Conservation (phyloP, 2,888 invertebrate genomes). For the Eupithecia abbreviata region DNA sequence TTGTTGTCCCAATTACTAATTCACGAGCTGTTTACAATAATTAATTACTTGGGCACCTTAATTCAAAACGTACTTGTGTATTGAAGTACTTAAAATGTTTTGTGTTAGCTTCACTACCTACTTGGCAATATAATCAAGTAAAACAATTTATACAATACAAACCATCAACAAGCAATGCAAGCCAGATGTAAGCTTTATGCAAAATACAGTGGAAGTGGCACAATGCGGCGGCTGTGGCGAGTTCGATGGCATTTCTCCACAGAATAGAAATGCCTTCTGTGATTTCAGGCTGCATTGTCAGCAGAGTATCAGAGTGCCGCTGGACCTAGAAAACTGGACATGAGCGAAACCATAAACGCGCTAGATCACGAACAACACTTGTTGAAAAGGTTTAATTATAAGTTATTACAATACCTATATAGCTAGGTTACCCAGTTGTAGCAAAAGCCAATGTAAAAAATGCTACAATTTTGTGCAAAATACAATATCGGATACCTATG, state of each 20-base stretch:
- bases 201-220: slow-evolving; percentile 17
- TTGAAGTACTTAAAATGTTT: neutral
- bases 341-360: neutral
- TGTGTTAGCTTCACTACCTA: neutral
- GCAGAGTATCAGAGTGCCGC: slow-evolving; percentile 7
- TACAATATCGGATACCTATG: no score
- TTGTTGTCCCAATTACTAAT: slow-evolving; percentile 3
- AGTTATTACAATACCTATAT: neutral
- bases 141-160: slow-evolving; percentile 7
- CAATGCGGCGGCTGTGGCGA: slow-evolving; percentile 17
- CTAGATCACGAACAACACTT: neutral
- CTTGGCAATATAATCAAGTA: neutral
- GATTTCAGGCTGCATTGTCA: slow-evolving; percentile 15
- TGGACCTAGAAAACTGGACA: neutral
- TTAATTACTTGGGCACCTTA: neutral
- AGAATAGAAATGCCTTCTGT: slow-evolving; percentile 8
- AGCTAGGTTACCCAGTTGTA: neutral
- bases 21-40: neutral
- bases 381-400: neutral
- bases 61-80: neutral
- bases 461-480: neutral
- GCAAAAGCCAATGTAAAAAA: neutral
- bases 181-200: slow-evolving; percentile 17
- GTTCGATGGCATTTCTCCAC: slow-evolving; percentile 2
- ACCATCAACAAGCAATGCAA: slow-evolving; percentile 7